Evolutionary conservation across 30 jellyfish, hydroid and myxozoan species (phyloP), one percentile per base, ranked within the genome.

Genomic region (Pelagia noctiluca): DNA sequence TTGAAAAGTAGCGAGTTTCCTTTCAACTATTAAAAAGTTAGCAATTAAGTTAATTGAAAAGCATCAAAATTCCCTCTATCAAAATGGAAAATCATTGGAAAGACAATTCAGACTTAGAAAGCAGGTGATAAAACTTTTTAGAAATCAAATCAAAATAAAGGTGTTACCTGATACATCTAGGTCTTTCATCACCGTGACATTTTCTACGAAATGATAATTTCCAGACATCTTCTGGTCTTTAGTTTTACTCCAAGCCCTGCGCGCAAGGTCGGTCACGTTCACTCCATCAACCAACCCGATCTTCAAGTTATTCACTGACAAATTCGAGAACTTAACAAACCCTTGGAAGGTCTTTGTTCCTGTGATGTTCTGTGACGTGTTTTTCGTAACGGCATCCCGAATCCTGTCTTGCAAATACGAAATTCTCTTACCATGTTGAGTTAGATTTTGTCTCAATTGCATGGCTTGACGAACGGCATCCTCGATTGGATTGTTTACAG

Each of bases 221-320:
- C 93, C 98, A 13, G 96, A 67, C 1, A 86, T 77, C 1, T 23
- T 57, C 37, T 93, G 98, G 21, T 71, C 82, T 32, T 62, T 76
- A 71, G 85, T 74, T 53, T 80, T 93, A 49, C 91, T 75, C 90
- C 88, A 77, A 1, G 88, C 95, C n/a, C 87, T 77, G 1, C 22
- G 24, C 18, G 57, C 53, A 4, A 93, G 66, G 68, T 93, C 96
- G 2, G 98, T 72, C 18, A 93, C 30, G 64, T 93, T 93, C 23
- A 81, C 76, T 21, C 96, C 90, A 66, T 93, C 90, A 31, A 93
- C 33, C 50, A 50, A 73, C 33, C 98, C 98, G 3, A 26, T 83
- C 16, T 54, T 72, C 88, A 72, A 7, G 8, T 47, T 53, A 2
- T 49, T 19, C 7, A 75, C 79, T 12, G 78, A 53, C 30, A 72